Percentiles rank a stretch among this genome's conserved stretches.
phyloP scores from a whole-genome alignment of 2,113 vertebrate genomes.

The Hymenochirus boettgeri region DNA sequence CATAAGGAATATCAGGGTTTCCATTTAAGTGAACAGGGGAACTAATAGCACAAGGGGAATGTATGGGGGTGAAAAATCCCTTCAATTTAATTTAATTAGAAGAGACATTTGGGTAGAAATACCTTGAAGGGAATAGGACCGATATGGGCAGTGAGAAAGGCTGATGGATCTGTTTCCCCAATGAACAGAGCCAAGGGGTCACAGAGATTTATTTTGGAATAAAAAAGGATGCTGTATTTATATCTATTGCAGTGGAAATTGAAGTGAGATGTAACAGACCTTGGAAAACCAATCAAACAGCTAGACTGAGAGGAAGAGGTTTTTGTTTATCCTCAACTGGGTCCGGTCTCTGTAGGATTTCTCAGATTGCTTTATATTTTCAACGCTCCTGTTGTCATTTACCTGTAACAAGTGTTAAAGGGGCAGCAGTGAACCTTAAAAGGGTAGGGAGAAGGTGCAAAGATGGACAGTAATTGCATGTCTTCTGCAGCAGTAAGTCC shows the following conservation, averaged over 20 bases:
- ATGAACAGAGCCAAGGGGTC: neutral
- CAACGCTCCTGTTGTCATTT: slow-evolving; percentile 23
- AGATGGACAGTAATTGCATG: slow-evolving; percentile 43
- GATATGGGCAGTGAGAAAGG: too few relatives aligned
- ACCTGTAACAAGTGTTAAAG: slow-evolving; percentile 38
- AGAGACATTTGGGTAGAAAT: too few relatives aligned
- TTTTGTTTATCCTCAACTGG: neutral
- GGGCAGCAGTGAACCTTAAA: slow-evolving; percentile 23
- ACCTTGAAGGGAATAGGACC: too few relatives aligned
- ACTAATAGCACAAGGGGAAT: too few relatives aligned
- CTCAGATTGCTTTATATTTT: slow-evolving; percentile 15
- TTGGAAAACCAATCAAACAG: neutral
- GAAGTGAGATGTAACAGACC: slow-evolving; percentile 13
- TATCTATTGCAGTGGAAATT: slow-evolving; percentile 6
- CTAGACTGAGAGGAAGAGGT: neutral
- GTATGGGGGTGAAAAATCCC: too few relatives aligned
- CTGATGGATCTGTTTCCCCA: neutral
- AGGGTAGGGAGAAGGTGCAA: neutral
- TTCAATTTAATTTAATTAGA: too few relatives aligned
- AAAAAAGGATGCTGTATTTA: slow-evolving; percentile 7
- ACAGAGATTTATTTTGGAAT: slow-evolving; percentile 18
- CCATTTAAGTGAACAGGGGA: too few relatives aligned
- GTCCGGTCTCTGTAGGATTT: slow-evolving; percentile 12
- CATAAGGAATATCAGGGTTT: too few relatives aligned
- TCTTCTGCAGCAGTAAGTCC: slow-evolving; percentile 37